Conservation (phyloP, 2,888 invertebrate genomes). For the Drosophila cracens region DNA sequence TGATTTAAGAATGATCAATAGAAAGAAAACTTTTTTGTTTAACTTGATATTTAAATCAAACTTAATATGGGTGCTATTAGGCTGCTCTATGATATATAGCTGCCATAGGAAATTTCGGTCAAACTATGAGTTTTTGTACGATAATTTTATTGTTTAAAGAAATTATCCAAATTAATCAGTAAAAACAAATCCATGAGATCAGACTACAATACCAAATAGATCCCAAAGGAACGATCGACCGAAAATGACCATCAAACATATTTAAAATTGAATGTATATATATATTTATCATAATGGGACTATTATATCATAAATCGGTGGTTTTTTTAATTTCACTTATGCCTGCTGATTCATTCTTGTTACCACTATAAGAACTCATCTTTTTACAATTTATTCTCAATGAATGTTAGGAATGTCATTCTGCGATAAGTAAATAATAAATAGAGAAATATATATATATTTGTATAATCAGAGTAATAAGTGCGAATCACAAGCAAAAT, state of each 20-base stretch:
- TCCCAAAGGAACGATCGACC: too few species aligned
- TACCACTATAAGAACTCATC: neutral
- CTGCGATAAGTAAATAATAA: too few species aligned
- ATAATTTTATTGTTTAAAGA: too few species aligned
- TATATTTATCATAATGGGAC: neutral
- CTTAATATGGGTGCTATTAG: too few species aligned
- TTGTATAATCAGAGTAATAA: neutral
- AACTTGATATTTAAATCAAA: neutral
- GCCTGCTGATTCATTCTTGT: neutral
- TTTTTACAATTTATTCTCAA: neutral
- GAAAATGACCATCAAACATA: too few species aligned
- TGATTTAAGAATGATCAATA: neutral
- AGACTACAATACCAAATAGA: too few species aligned
- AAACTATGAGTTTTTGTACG: too few species aligned
- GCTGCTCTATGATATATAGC: too few species aligned
- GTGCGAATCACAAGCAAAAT: neutral
- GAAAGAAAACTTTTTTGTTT: neutral
- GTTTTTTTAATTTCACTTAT: neutral
- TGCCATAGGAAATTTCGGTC: too few species aligned
- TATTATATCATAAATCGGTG: neutral
- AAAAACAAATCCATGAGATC: too few species aligned
- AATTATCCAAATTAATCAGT: too few species aligned
- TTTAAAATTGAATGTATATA: neutral
- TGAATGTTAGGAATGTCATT: neutral
- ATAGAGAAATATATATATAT: neutral